phyloP scores from a whole-genome alignment of 2,888 invertebrate species.

The Deilephila elpenor region DNA sequence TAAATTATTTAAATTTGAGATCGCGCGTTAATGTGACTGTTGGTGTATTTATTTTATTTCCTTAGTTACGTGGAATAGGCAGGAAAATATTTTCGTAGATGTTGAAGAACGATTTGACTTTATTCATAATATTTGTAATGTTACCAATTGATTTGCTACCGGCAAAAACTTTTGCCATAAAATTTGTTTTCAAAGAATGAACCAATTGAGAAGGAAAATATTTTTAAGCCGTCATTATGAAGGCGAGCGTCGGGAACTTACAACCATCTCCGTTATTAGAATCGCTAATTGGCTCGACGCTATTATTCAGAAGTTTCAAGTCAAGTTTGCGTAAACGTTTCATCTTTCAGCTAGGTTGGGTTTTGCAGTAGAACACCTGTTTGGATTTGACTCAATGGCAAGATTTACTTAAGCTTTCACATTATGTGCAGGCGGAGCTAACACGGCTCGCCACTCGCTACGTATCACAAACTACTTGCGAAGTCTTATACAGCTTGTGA shows the following conservation, averaged over 20 bases:
- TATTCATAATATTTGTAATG: neutral
- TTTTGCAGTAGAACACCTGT: constrained; percentile 45
- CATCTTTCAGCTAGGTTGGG: constrained; percentile 37
- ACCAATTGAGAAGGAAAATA: constrained; percentile 24
- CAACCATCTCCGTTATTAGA: constrained; percentile 45
- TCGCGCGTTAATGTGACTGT: too few relatives aligned
- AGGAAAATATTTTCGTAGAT: too few relatives aligned
- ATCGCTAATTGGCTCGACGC: constrained; percentile 52
- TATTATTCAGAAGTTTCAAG: constrained; percentile 52
- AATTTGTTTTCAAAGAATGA: neutral
- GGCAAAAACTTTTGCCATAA: neutral
- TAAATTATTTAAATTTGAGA: too few relatives aligned
- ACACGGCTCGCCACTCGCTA: constrained; percentile 19
- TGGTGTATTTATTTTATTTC: too few relatives aligned
- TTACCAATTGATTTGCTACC: constrained; percentile 11
- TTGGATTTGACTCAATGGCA: constrained; percentile 42
- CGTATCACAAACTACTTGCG: constrained; percentile 4
- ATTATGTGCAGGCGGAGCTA: constrained; percentile 29
- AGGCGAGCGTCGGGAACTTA: constrained; percentile 40
- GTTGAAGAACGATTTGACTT: too few relatives aligned
- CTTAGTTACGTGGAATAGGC: too few relatives aligned
- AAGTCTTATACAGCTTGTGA: constrained; percentile 12
- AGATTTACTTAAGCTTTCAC: constrained; percentile 49
- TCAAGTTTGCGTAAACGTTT: constrained; percentile 46
- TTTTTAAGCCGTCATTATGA: constrained; percentile 36